phyloP scores from a whole-genome alignment of 2,797 vertebrate species.

The Coregonus sp. region DNA sequence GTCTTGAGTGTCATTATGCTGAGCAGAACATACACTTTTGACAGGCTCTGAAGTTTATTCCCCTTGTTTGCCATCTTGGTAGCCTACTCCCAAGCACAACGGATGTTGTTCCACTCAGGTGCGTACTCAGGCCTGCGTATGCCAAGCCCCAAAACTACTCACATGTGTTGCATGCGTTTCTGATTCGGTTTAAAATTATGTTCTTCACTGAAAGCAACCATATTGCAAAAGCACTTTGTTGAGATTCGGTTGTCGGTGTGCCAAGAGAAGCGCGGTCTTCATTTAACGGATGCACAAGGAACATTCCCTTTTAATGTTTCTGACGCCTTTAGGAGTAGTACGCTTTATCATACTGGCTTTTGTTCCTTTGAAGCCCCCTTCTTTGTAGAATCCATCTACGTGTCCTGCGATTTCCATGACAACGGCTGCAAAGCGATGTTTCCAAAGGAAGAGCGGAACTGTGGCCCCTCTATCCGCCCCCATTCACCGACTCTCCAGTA shows the following conservation, averaged over 20 bases:
- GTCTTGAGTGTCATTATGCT: slow-evolving; percentile 40
- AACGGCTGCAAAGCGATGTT: slow-evolving; percentile 45
- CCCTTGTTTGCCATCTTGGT: slow-evolving; percentile 54
- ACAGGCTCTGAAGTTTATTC: slow-evolving; percentile 36
- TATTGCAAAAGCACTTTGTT: slow-evolving; percentile 23
- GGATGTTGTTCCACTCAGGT: slow-evolving; percentile 12
- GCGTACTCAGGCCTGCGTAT: slow-evolving; percentile 6
- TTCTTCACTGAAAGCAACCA: slow-evolving; percentile 16
- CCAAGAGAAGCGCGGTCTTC: neutral
- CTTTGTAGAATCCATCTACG: slow-evolving; percentile 39
- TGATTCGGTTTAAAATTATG: neutral
- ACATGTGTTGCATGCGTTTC: slow-evolving; percentile 12
- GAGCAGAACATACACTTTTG: slow-evolving; percentile 60
- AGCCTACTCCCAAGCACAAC: slow-evolving; percentile 2
- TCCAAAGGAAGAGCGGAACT: slow-evolving; percentile 22
- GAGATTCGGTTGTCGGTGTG: neutral
- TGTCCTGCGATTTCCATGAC: slow-evolving; percentile 63
- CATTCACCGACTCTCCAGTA: neutral
- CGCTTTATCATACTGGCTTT: slow-evolving; percentile 38
- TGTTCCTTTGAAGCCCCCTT: slow-evolving; percentile 36
- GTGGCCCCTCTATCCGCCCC: slow-evolving; percentile 15
- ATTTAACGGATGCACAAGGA: slow-evolving; percentile 2
- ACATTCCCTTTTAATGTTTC: slow-evolving; percentile 22
- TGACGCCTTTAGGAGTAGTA: slow-evolving; percentile 17
- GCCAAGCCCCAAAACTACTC: neutral